phyloP scores from a whole-genome alignment of 2,888 invertebrate genomes.

The Dasypogon diadema region DNA sequence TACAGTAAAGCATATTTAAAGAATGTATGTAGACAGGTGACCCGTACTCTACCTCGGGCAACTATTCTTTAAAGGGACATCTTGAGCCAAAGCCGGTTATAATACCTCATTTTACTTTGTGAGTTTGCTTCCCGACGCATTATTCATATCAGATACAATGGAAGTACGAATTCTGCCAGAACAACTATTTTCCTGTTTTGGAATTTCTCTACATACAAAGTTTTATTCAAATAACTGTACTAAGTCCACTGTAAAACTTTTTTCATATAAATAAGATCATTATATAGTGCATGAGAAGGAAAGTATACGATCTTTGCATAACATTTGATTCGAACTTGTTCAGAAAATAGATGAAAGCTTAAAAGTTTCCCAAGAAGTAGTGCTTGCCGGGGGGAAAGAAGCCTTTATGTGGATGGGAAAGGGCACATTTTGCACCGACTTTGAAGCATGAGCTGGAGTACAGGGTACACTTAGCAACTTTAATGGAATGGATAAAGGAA shows the following conservation, averaged over 20 bases:
- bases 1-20: too few species aligned
- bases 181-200: background rate
- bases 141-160: too few species aligned
- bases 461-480: constrained; percentile 33
- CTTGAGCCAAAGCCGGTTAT: too few species aligned
- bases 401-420: background rate
- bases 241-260: background rate
- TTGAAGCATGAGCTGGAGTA: background rate
- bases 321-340: constrained; percentile 21
- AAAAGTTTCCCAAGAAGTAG: constrained; percentile 16
- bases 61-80: too few species aligned
- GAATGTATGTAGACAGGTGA: too few species aligned
- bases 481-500: constrained; percentile 45
- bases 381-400: background rate
- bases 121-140: too few species aligned
- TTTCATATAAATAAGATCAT: constrained; percentile 27
- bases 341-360: constrained; percentile 19
- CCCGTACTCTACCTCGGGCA: too few species aligned
- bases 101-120: too few species aligned
- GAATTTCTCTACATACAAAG: background rate
- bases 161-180: too few species aligned
- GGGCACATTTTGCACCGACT: constrained; percentile 30
- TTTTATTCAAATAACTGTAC: constrained; percentile 4
- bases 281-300: background rate
- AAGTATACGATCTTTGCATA: constrained; percentile 12